Percentiles rank a stretch among this genome's conserved stretches.
Evolutionary conservation across 2,888 invertebrate species (phyloP).

Genomic region (Blastobasis lacticolella): DNA sequence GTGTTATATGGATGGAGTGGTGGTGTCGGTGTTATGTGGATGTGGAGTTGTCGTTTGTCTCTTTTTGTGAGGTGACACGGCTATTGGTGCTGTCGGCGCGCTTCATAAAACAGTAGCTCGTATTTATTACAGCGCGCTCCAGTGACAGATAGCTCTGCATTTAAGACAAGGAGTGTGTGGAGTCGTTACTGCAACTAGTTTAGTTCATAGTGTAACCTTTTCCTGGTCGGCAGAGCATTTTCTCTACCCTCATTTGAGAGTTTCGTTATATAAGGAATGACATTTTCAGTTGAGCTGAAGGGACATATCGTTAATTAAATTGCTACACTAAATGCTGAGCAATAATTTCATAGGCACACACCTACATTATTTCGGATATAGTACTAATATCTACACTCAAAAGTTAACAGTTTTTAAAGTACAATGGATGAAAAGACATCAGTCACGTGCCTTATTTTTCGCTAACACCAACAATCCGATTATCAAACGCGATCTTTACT

Average conservation of each 20-base stretch:
- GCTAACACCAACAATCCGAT: too few species aligned
- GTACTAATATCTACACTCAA: constrained; percentile 37
- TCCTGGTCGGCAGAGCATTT: background rate
- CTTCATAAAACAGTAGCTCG: constrained; percentile 55
- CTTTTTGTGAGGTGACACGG: constrained; percentile 31
- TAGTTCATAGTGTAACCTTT: background rate
- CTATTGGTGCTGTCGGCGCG: constrained; percentile 51
- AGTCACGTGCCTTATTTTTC: too few species aligned
- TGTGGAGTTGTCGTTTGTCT: constrained; percentile 10
- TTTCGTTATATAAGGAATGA: too few species aligned
- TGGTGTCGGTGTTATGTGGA: background rate
- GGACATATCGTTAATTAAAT: too few species aligned
- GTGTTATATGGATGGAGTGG: constrained; percentile 9
- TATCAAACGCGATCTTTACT: too few species aligned
- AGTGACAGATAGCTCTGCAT: constrained; percentile 30
- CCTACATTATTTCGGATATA: constrained; percentile 2
- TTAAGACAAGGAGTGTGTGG: constrained; percentile 20
- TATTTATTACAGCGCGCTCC: constrained; percentile 27
- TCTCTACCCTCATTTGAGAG: too few species aligned
- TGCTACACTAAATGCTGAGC: too few species aligned
- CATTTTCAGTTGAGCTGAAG: too few species aligned
- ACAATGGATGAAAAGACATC: too few species aligned
- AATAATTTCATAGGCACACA: too few species aligned
- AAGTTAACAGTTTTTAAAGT: constrained; percentile 33
- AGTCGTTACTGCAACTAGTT: constrained; percentile 8